These are phyloP conservation scores for Caenorhabditis uteleia DNA, from an alignment of 2,888 invertebrate species.

Conservation along the genomic window DNA sequence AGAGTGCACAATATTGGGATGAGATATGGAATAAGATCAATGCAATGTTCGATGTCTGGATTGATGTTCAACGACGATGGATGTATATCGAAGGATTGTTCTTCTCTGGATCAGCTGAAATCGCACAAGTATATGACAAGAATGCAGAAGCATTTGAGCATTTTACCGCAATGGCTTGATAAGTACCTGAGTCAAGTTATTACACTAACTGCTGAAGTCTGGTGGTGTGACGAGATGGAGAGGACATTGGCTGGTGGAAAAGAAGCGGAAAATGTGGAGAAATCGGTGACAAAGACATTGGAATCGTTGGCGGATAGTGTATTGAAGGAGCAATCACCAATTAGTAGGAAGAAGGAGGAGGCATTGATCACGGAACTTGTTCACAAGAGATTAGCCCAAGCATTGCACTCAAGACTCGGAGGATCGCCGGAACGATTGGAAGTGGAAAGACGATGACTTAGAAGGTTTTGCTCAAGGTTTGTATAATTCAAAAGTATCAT, in stretches of 20 bases:
- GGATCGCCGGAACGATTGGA: conserved; percentile 74
- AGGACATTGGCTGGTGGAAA: no score
- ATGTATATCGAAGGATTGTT: conserved; percentile 98
- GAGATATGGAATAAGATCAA: no score
- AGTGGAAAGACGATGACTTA: conserved; percentile 65
- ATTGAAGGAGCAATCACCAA: conserved; percentile 95
- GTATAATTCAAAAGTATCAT: no score
- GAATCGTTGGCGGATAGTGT: conserved; percentile 96
- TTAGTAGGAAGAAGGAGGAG: no score
- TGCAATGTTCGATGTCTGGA: no score
- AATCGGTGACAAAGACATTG: conserved; percentile 77
- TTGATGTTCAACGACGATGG: conserved; percentile 87
- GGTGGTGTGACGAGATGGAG: conserved; percentile 68
- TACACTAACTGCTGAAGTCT: conserved; percentile 91
- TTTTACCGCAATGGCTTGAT: conserved; percentile 93
- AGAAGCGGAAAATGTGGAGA: no score
- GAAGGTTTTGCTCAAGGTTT: no score
- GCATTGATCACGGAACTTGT: no score
- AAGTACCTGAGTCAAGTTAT: conserved; percentile 84
- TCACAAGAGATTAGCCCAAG: no score
- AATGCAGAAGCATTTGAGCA: conserved; percentile 98
- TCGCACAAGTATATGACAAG: conserved; percentile 95
- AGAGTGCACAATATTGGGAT: no score
- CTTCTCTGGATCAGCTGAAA: conserved; percentile 95
- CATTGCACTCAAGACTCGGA: no score